Percentiles rank a stretch among this genome's conserved stretches.
phyloP scores from a whole-genome alignment of 2,113 vertebrate genomes.

The Lasiurus borealis region DNA sequence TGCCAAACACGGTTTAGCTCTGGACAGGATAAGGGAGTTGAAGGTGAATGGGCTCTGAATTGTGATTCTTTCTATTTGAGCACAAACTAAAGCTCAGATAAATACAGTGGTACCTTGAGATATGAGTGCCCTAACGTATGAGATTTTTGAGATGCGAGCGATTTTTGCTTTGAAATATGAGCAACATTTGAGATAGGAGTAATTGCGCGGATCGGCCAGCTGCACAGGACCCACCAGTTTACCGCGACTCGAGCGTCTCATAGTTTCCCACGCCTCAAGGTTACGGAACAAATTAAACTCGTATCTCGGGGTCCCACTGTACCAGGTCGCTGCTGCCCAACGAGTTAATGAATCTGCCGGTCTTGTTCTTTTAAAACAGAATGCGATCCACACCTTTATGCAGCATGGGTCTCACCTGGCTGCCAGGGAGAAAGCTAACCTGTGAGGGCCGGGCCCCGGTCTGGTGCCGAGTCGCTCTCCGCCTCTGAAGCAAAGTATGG shows the following conservation, averaged over 20 bases:
- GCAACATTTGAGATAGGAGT: too few relatives aligned
- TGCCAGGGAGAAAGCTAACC: constrained; percentile 85
- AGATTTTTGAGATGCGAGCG: too few relatives aligned
- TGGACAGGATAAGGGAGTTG: not conserved
- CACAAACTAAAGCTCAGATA: not conserved
- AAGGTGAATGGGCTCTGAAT: not conserved
- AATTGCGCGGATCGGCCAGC: too few relatives aligned
- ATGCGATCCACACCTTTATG: constrained; percentile 80
- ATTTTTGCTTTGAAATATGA: too few relatives aligned
- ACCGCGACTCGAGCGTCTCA: too few relatives aligned
- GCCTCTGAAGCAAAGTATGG: not conserved
- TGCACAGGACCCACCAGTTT: too few relatives aligned
- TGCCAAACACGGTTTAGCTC: not conserved
- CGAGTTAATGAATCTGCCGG: not conserved
- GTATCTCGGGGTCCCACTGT: too few relatives aligned
- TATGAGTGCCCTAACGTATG: too few relatives aligned
- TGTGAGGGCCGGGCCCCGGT: constrained; percentile 71
- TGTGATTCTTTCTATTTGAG: not conserved
- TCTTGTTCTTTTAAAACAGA: constrained; percentile 80
- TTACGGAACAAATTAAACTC: too few relatives aligned
- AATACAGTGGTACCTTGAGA: not conserved
- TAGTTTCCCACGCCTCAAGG: too few relatives aligned
- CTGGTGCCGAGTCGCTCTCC: not conserved
- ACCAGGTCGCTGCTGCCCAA: not conserved
- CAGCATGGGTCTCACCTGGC: constrained; percentile 69